These are phyloP conservation scores for Lagorchestes hirsutus DNA, from an alignment of 2,797 vertebrate genomes.

Conservation along the genomic window DNA sequence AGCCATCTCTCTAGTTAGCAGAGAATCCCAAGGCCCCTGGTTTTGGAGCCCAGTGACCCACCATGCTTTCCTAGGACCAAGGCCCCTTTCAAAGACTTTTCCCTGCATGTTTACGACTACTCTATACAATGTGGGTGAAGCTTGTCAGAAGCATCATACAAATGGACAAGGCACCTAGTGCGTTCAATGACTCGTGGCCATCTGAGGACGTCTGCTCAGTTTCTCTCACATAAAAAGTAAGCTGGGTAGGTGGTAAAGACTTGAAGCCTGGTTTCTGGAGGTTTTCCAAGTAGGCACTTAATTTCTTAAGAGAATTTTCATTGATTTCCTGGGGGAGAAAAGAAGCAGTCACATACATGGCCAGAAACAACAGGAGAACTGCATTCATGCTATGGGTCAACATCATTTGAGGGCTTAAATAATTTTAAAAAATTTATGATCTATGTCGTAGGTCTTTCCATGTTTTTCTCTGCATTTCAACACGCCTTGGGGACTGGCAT, in stretches of 20 bases:
- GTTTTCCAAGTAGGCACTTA: slow-evolving; percentile 96
- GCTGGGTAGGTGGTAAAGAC: slow-evolving; percentile 90
- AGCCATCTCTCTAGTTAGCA: background rate
- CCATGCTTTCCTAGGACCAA: background rate
- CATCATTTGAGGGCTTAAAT: background rate
- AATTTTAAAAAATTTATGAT: background rate
- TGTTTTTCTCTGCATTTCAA: background rate
- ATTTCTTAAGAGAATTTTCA: slow-evolving; percentile 96
- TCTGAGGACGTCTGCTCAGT: slow-evolving; percentile 86
- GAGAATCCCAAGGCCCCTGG: background rate
- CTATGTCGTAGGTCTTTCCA: background rate
- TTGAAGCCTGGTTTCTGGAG: slow-evolving; percentile 92
- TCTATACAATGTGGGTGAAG: background rate
- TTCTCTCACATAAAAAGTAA: slow-evolving; percentile 96
- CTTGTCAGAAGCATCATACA: background rate
- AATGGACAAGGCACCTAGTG: slow-evolving; percentile 84
- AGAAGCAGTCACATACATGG: slow-evolving; percentile 33
- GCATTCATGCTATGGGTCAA: slow-evolving; percentile 15
- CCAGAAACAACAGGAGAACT: slow-evolving; percentile 45
- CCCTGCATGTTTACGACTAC: background rate
- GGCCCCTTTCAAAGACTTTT: slow-evolving; percentile 15
- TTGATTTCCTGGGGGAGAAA: slow-evolving; percentile 92
- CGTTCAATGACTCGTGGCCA: slow-evolving; percentile 82
- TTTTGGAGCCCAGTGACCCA: background rate
- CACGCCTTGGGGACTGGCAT: background rate